Conservation (phyloP, 2,113 vertebrate species). For the Podarcis cretensis region DNA sequence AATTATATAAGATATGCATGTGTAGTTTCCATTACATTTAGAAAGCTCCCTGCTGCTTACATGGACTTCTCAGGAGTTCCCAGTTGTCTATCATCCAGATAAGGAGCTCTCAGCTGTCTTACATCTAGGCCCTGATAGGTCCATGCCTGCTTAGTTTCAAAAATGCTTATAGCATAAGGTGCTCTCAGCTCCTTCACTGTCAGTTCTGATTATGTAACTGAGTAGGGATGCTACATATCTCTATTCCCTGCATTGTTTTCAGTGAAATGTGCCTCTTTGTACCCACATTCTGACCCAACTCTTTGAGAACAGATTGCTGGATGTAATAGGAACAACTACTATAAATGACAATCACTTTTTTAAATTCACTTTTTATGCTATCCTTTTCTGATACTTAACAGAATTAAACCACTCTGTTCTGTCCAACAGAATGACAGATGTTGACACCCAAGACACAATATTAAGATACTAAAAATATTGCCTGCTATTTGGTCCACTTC, state of each 20-base stretch:
- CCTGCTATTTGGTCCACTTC: neutral
- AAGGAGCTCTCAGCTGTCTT: neutral
- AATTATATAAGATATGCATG: neutral
- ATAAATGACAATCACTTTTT: neutral
- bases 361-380: too few species aligned
- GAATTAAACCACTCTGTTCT: neutral
- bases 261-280: neutral
- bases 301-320: neutral
- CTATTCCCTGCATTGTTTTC: neutral
- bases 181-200: neutral
- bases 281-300: neutral
- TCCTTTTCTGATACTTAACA: neutral
- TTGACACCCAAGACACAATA: neutral
- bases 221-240: neutral
- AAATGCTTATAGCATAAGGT: neutral
- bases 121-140: too few species aligned
- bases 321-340: neutral
- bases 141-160: neutral
- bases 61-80: neutral
- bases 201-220: neutral
- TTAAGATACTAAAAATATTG: neutral
- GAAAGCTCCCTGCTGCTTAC: neutral
- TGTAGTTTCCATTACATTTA: neutral
- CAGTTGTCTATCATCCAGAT: neutral
- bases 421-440: neutral